phyloP scores from a whole-genome alignment of 1,140 invertebrate genomes.

The Eurosta solidaginis region DNA sequence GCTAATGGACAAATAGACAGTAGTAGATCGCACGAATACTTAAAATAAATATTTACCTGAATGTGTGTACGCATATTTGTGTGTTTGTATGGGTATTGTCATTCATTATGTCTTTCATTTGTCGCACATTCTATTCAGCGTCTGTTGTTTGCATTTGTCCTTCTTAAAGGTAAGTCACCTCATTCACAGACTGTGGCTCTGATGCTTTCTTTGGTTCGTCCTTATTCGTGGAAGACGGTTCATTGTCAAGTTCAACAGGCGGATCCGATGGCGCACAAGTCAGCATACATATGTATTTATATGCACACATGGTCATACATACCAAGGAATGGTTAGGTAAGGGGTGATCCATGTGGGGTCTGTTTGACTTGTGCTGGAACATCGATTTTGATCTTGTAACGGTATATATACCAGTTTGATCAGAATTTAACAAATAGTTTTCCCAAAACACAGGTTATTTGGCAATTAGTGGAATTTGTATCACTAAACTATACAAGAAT shows the following conservation, averaged over 20 bases:
- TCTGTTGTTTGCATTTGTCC: not conserved
- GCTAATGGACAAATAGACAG: not conserved
- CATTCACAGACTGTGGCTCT: not conserved
- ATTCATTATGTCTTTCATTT: not conserved
- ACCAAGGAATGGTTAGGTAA: not conserved
- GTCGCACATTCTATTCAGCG: not conserved
- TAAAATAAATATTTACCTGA: too few species aligned
- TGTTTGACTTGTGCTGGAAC: too few species aligned
- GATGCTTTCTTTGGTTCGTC: not conserved
- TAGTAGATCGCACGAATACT: not conserved
- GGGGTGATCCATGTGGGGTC: not conserved
- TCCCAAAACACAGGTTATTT: too few species aligned
- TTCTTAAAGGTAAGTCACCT: slow-evolving; percentile 27
- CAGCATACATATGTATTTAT: not conserved
- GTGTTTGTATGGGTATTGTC: not conserved
- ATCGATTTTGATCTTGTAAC: too few species aligned
- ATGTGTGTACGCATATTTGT: not conserved
- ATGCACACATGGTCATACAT: not conserved
- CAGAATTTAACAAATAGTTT: too few species aligned
- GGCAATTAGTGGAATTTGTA: too few species aligned
- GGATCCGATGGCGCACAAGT: slow-evolving; percentile 3
- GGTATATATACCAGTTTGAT: too few species aligned
- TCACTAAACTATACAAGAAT: too few species aligned
- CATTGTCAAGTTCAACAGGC: slow-evolving; percentile 23
- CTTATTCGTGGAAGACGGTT: slow-evolving; percentile 13